Evolutionary conservation across 2,888 invertebrate species (phyloP), one percentile per base, ranked within the genome.

Genomic region (Zygogramma bicolorata): DNA sequence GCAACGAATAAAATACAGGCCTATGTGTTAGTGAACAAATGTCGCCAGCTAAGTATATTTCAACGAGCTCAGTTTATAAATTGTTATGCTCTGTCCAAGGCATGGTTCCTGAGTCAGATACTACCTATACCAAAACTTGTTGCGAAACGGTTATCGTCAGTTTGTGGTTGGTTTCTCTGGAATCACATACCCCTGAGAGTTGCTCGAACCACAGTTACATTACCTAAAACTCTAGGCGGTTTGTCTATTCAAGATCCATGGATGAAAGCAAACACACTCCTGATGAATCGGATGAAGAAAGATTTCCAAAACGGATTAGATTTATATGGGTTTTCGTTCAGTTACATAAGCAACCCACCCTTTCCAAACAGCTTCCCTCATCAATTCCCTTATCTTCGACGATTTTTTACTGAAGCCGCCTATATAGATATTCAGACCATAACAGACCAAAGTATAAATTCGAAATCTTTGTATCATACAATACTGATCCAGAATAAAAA

Each of bases 41-140:
- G 22, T 22, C 58, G 58, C 3, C 22, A 58, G 8, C 27, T 58
- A n/a, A 20, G 22, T 59, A n/a, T 29, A 20, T 29, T 59, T 29
- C 59, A 59, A 59, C 59, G 59, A n/a, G 59, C n/a, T 8, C 20
- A 59, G 13, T 31, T 59, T n/a, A 31, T 59, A 31, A 59, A 59
- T n/a, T 59, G 31, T 59, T 31, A 29, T 18, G 31, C 59, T 3
- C 7, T 59, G n/a, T 59, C n/a, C 6, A 59, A 59, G 25, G 34
- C 59, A 31, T 59, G 59, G 34, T 59, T 59, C 10, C 3, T 3
- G 59, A 7, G 59, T 29, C 31, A 29, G 29, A 59, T 59, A 20
- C 31, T 59, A 10, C 34, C 59, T 4, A 59, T 59, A 8, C 59
- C 59, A 31, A 59, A 59, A 59, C 29, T 59, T 10, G 42, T 42